phyloP scores from a whole-genome alignment of 2,888 invertebrate genomes.

The Strigamia maritima region DNA sequence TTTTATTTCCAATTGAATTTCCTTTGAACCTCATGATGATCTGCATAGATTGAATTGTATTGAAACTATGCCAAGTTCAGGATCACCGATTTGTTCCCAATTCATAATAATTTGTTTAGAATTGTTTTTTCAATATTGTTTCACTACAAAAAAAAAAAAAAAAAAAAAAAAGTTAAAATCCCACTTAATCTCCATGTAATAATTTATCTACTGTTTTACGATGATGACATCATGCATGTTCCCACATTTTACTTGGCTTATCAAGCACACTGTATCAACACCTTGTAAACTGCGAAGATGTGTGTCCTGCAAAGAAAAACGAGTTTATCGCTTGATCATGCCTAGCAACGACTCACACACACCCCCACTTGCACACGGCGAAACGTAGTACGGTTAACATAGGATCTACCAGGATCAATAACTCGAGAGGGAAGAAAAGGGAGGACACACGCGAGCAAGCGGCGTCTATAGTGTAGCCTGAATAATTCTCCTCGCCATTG shows the following conservation, averaged over 20 bases:
- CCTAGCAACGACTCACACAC: neutral
- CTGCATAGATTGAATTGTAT: neutral
- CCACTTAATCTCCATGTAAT: too few relatives aligned
- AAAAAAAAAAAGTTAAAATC: neutral
- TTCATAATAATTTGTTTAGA: neutral
- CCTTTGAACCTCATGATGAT: neutral
- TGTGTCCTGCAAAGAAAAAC: neutral
- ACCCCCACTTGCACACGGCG: conserved; percentile 15
- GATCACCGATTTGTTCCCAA: neutral
- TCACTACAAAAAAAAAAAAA: neutral
- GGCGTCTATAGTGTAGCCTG: too few relatives aligned
- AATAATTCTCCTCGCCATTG: neutral
- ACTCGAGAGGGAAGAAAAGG: neutral
- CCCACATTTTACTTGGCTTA: neutral
- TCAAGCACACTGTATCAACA: conserved; percentile 14
- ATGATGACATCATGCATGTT: neutral
- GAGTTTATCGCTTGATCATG: conserved; percentile 10
- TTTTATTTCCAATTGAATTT: neutral
- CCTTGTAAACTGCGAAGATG: neutral
- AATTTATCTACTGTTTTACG: too few relatives aligned
- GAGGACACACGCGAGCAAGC: neutral
- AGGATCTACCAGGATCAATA: conserved; percentile 26
- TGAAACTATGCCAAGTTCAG: conserved; percentile 29
- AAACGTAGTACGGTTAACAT: neutral
- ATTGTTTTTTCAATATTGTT: neutral